Base-by-base conservation (phyloP, 1,140 invertebrate genomes). In the Ruditapes philippinarum region DNA sequence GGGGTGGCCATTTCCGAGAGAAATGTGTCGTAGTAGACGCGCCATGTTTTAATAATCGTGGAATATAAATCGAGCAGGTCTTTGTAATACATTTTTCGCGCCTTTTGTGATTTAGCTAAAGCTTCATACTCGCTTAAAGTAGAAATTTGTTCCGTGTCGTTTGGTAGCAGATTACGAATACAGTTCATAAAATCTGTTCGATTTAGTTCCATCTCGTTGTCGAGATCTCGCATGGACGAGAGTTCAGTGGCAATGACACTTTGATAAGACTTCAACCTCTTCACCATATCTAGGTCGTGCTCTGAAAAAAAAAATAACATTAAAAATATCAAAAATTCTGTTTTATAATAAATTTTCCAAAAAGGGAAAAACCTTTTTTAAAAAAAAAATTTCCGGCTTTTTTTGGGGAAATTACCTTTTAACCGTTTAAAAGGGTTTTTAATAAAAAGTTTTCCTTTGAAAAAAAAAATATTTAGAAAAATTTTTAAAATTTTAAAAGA, bases 161-260 rank as follows among this genome's bases (percentile, higher is more conserved):
- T 81, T 0, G 93, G 91, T 12, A 94, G 54, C 17, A 83, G n/a
- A 28, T 83, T 87, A 22, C 91, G 91, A 4, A 93, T 79, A 14
- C 65, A 79, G 42, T 89, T 80, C 80, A 92, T 90, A 80, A 94
- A 94, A 49, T 91, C 85, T 14, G 68, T 73, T 12, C 92, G 90
- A 31, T 90, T 88, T 33, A 60, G 70, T 60, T 94, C 93, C 25
- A 94, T 90, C 17, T 74, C 65, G 73, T 88, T 89, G 49, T 92
- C 92, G 7, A 79, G 28, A 70, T 94, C 93, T 40, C 89, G 73
- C 54, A 93, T 74, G 17, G 73, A 33, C 17, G 62, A 45, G 38
- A 92, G 40, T 22, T 88, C 57, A 28, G 4, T 51, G n/a, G 54
- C 49, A 57, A 91, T 42, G 1, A 51, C 12, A 7, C 78, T 89